phyloP scores from a whole-genome alignment of 2,888 invertebrate genomes.

The Eretmocerus hayati region DNA sequence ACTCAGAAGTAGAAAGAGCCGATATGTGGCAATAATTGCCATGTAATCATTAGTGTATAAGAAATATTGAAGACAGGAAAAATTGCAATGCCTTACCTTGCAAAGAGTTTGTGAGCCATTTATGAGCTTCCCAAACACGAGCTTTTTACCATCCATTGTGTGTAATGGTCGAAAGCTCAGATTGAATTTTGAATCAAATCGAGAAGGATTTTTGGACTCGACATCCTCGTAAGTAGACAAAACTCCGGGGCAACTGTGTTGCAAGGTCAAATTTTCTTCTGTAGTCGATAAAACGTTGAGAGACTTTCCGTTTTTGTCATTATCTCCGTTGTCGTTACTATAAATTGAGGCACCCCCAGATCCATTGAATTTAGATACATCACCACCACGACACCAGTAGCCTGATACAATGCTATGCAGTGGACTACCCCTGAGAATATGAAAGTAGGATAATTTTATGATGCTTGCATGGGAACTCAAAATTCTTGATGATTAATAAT shows the following conservation, averaged over 20 bases:
- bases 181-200: constrained; percentile 53
- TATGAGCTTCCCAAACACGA: constrained; percentile 54
- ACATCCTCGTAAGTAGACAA: constrained; percentile 50
- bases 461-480: too few relatives aligned
- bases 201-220: constrained; percentile 45
- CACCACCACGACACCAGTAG: constrained; percentile 55
- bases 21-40: too few relatives aligned
- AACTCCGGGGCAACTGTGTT: constrained; percentile 52
- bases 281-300: too few relatives aligned
- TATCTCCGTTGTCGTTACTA: constrained; percentile 43
- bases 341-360: constrained; percentile 51
- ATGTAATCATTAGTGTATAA: background rate
- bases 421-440: constrained; percentile 37
- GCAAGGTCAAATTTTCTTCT: constrained; percentile 48
- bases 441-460: too few relatives aligned
- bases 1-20: too few relatives aligned
- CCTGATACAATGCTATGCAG: constrained; percentile 55
- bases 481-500: too few relatives aligned
- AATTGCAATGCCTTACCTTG: constrained; percentile 32
- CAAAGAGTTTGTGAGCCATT: constrained; percentile 31
- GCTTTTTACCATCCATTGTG: constrained; percentile 51
- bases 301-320: too few relatives aligned
- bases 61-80: background rate
- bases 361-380: constrained; percentile 54
- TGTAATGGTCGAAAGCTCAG: constrained; percentile 53